Evolutionary conservation across 2,888 invertebrate genomes (phyloP).

Genomic region (Dusona sp.): DNA sequence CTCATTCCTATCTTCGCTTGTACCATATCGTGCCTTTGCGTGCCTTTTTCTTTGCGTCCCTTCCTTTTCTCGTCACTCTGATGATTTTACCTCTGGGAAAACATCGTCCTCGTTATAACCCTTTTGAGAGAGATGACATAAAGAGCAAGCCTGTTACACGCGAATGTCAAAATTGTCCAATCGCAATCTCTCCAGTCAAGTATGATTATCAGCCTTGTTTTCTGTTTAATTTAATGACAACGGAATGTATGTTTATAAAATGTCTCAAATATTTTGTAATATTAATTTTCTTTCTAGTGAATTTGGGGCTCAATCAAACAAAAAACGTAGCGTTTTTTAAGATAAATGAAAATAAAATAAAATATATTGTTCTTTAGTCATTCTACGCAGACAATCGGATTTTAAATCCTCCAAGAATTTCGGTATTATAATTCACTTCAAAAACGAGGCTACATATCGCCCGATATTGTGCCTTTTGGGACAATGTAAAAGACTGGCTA

Average conservation of each 20-base stretch:
- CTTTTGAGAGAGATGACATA: conserved; percentile 28
- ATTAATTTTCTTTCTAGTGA: not conserved
- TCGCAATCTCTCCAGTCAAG: not conserved
- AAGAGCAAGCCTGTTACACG: not conserved
- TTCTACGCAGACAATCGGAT: not conserved
- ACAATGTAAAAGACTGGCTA: conserved; percentile 10
- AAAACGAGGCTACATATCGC: not conserved
- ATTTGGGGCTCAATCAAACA: not conserved
- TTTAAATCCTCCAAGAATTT: not conserved
- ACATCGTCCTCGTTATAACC: conserved; percentile 48
- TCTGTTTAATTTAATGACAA: too few relatives aligned
- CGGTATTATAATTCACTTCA: conserved; percentile 4
- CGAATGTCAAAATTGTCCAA: not conserved
- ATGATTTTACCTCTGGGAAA: conserved; percentile 52
- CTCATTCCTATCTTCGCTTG: conserved; percentile 61
- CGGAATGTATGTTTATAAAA: too few relatives aligned
- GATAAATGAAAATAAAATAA: not conserved
- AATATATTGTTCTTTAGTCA: not conserved
- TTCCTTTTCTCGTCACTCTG: not conserved
- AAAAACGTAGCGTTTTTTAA: not conserved
- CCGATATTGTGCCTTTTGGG: not conserved
- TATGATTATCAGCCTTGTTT: not conserved
- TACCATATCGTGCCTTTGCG: conserved; percentile 25
- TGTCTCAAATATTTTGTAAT: not conserved
- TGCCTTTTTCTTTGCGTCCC: conserved; percentile 19